A percentile compares a stretch with the other conserved stretches of the same genome.
phyloP scores from a whole-genome alignment of 2,888 invertebrate species.

The Stenoptilia bipunctidactyla region DNA sequence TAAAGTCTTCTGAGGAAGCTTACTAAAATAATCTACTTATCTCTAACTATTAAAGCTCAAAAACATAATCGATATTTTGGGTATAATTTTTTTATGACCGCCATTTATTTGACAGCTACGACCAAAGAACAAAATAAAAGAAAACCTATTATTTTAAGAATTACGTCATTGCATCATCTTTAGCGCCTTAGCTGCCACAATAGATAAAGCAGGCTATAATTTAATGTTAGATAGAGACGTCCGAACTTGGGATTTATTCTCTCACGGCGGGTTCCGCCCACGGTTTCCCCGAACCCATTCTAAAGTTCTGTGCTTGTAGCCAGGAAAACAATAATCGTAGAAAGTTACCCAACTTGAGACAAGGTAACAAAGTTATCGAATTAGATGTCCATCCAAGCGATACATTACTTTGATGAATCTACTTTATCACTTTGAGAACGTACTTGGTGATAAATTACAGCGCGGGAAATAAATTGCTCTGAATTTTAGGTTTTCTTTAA shows the following conservation, averaged over 20 bases:
- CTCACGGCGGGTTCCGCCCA: slow-evolving; percentile 54
- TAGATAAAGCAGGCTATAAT: slow-evolving; percentile 25
- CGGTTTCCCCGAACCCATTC: slow-evolving; percentile 51
- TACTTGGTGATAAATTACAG: neutral
- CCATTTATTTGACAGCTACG: too few species aligned
- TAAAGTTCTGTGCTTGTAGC: neutral
- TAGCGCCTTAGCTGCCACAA: slow-evolving; percentile 5
- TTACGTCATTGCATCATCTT: too few species aligned
- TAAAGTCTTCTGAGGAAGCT: too few species aligned
- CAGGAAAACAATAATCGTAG: neutral
- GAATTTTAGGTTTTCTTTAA: too few species aligned
- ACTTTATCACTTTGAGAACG: neutral
- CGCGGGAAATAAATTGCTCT: too few species aligned
- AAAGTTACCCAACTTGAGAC: slow-evolving; percentile 22
- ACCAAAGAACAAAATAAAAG: too few species aligned
- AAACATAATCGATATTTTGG: too few species aligned
- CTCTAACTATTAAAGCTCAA: too few species aligned
- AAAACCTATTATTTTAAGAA: too few species aligned
- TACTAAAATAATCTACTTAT: too few species aligned
- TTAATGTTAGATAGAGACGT: slow-evolving; percentile 19
- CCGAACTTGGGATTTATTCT: slow-evolving; percentile 44
- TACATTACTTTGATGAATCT: neutral
- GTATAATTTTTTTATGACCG: too few species aligned
- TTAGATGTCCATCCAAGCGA: neutral
- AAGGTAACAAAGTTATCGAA: slow-evolving; percentile 43